Conservation (phyloP, 2,113 vertebrate species). For the Mystacornis crossleyi region DNA sequence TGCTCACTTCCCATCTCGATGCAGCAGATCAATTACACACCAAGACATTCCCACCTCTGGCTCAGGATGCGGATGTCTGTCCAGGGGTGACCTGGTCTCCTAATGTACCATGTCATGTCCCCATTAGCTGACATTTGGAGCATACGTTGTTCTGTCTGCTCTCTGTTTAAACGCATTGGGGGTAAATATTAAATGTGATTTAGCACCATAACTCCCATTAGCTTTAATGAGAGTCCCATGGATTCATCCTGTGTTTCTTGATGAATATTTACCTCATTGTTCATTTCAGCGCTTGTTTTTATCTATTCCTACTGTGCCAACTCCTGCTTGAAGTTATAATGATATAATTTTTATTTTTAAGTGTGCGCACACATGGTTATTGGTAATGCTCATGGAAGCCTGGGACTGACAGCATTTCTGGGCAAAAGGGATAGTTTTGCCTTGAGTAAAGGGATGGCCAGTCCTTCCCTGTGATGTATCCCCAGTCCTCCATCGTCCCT, state of each 20-base stretch:
- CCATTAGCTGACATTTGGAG: slow-evolving; percentile 13
- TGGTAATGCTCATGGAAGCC: background rate
- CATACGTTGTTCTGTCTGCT: slow-evolving; percentile 31
- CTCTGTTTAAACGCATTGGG: slow-evolving; percentile 26
- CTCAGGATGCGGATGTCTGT: background rate
- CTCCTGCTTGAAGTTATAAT: slow-evolving; percentile 62
- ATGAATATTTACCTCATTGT: slow-evolving; percentile 67
- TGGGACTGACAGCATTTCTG: background rate
- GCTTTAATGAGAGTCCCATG: slow-evolving; percentile 55
- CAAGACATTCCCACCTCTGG: background rate
- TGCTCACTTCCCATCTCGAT: background rate
- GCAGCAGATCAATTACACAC: background rate
- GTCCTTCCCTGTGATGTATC: background rate
- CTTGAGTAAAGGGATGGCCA: background rate
- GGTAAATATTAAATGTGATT: slow-evolving; percentile 57
- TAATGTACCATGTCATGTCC: background rate
- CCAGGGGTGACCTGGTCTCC: background rate
- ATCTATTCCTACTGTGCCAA: slow-evolving; percentile 64
- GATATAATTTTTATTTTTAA: slow-evolving; percentile 56
- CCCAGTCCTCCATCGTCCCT: background rate
- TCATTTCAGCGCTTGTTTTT: background rate
- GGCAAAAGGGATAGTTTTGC: background rate
- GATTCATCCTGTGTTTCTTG: slow-evolving; percentile 51
- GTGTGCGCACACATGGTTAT: background rate
- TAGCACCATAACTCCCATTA: slow-evolving; percentile 56